A percentile compares a stretch with the other conserved stretches of the same genome.
phyloP scores from a whole-genome alignment of 2,888 invertebrate genomes.

The Elysia crispata region DNA sequence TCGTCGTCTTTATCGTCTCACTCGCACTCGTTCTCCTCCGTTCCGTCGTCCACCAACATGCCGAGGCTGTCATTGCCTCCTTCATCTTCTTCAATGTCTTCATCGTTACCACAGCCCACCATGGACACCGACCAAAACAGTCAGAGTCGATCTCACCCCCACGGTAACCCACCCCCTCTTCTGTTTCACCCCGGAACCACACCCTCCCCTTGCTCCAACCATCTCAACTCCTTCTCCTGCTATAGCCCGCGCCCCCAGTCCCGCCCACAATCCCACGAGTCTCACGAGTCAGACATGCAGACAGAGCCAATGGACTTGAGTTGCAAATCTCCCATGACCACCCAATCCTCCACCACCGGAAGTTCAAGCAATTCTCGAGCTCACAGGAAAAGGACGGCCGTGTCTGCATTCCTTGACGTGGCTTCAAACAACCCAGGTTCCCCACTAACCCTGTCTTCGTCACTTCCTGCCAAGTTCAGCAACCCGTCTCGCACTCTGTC shows the following conservation, averaged over 20 bases:
- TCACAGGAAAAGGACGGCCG: constrained; percentile 30
- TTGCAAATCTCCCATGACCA: constrained; percentile 54
- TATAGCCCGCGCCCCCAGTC: constrained; percentile 25
- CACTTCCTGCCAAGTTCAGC: constrained; percentile 40
- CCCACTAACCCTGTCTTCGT: constrained; percentile 13
- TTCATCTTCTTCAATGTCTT: constrained; percentile 36
- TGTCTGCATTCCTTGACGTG: constrained; percentile 32
- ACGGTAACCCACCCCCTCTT: background rate
- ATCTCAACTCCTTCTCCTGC: constrained; percentile 29
- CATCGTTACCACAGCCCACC: constrained; percentile 19
- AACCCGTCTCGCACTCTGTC: background rate
- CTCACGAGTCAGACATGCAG: constrained; percentile 51
- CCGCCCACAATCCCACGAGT: constrained; percentile 49
- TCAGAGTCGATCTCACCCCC: background rate
- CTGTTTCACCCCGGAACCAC: constrained; percentile 23
- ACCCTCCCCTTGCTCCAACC: constrained; percentile 41
- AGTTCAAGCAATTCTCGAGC: no score
- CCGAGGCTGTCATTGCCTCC: constrained; percentile 1
- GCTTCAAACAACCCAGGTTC: background rate
- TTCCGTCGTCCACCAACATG: constrained; percentile 16
- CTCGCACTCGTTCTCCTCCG: constrained; percentile 41
- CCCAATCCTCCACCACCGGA: background rate
- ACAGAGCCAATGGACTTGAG: constrained; percentile 73
- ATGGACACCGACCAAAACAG: constrained; percentile 36
- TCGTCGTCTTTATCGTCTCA: background rate